These are phyloP conservation scores for Xenopus borealis DNA, from an alignment of 2,113 vertebrate species.

Conservation along the genomic window DNA sequence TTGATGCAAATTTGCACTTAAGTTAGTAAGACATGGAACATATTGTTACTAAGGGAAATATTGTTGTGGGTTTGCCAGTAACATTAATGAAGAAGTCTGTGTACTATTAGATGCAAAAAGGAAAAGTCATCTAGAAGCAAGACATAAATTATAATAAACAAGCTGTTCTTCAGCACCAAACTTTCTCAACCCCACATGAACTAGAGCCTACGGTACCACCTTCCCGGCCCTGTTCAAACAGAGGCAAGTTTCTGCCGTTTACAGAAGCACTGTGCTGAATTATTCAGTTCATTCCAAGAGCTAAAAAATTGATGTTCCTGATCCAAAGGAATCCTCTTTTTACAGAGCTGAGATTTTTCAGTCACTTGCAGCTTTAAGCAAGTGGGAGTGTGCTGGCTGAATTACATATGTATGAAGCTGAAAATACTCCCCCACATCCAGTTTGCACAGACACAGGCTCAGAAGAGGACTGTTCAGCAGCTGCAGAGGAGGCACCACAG, in stretches of 20 bases:
- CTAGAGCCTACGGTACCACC: neutral
- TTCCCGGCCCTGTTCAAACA: neutral
- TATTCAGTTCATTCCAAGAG: neutral
- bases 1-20: too few relatives aligned
- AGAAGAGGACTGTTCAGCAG: conserved; percentile 10
- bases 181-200: too few relatives aligned
- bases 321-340: conserved; percentile 10
- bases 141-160: too few relatives aligned
- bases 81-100: too few relatives aligned
- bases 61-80: too few relatives aligned
- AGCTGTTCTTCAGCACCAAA: too few relatives aligned
- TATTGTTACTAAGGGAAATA: too few relatives aligned
- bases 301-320: neutral
- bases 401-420: conserved; percentile 36
- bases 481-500: conserved; percentile 5
- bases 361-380: conserved; percentile 32
- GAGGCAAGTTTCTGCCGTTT: neutral
- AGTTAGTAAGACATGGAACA: too few relatives aligned
- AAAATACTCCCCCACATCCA: conserved; percentile 37
- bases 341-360: conserved; percentile 17
- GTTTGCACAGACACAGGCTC: conserved; percentile 38
- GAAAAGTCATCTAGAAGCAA: too few relatives aligned
- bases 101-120: too few relatives aligned
- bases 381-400: conserved; percentile 21
- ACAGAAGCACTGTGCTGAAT: neutral